Evolutionary conservation across 2,113 vertebrate species (phyloP).

Genomic region (Gnathonemus echidnorhynchus): DNA sequence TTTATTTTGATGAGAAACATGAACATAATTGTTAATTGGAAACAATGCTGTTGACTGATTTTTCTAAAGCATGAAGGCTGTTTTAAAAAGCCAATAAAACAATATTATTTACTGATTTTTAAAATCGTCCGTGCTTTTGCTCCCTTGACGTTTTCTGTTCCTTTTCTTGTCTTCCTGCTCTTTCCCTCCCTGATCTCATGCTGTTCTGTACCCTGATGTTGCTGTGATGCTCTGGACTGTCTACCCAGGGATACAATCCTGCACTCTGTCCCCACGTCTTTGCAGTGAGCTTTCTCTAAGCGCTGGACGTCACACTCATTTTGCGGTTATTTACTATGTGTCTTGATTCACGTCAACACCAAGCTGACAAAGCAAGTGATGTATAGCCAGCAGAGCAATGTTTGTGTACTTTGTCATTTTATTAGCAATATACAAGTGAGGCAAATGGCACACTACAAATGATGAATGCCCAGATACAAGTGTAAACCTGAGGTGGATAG

Average conservation of each 20-base stretch:
- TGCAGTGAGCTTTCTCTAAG: not conserved
- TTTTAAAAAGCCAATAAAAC: slow-evolving; percentile 20
- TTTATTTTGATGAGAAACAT: slow-evolving; percentile 6
- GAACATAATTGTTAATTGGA: not conserved
- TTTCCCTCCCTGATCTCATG: not conserved
- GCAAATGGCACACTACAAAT: not conserved
- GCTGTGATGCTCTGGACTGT: not conserved
- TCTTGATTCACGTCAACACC: not conserved
- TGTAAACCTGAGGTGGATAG: no score
- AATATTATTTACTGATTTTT: slow-evolving; percentile 11
- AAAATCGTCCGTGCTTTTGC: not conserved
- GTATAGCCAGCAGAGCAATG: not conserved
- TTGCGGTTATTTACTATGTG: no score
- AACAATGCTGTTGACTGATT: not conserved
- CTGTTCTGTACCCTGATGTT: not conserved
- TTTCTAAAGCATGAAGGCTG: slow-evolving; percentile 16
- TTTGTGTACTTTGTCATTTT: not conserved
- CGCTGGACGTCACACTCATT: not conserved
- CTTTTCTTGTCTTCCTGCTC: not conserved
- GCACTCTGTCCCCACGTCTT: not conserved
- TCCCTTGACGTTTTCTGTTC: not conserved
- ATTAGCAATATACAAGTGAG: not conserved
- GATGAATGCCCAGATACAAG: no score
- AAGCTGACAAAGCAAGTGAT: not conserved
- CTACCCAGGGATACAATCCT: not conserved